Percentiles rank a stretch among this genome's conserved stretches.
Evolutionary conservation across 30 jellyfish, hydroid and myxozoan genomes (phyloP).

Genomic region (Hydra vulgaris): DNA sequence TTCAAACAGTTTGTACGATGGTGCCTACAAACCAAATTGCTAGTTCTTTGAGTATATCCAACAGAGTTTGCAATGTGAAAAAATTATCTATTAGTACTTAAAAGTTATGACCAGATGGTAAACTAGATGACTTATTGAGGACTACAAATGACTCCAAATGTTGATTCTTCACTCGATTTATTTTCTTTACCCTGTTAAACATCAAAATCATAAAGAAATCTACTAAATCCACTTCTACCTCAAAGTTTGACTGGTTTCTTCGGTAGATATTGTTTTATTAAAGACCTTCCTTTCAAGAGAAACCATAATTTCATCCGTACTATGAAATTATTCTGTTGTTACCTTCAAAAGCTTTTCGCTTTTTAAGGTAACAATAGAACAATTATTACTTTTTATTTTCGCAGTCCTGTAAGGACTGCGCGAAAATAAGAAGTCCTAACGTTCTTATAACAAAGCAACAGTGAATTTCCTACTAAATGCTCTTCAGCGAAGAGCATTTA

Average conservation of each 20-base stretch:
- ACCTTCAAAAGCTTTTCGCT: slow-evolving; percentile 17
- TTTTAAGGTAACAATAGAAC: too few relatives aligned
- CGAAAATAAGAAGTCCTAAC: slow-evolving; percentile 8
- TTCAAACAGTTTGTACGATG: too few relatives aligned
- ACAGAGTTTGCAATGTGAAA: slow-evolving; percentile 20
- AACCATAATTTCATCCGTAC: slow-evolving; percentile 27
- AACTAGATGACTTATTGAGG: background rate
- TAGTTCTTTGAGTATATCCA: background rate
- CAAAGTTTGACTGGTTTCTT: slow-evolving; percentile 31
- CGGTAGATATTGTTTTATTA: slow-evolving; percentile 15
- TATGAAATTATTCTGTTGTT: too few relatives aligned
- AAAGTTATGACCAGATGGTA: slow-evolving; percentile 24
- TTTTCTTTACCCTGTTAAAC: slow-evolving; percentile 25
- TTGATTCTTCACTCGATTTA: background rate
- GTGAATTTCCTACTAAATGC: too few relatives aligned
- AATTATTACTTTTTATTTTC: too few relatives aligned
- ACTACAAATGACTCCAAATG: slow-evolving; percentile 6
- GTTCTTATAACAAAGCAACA: too few relatives aligned
- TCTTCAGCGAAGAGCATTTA: too few relatives aligned
- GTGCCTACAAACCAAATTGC: slow-evolving; percentile 12
- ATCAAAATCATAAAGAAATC: slow-evolving; percentile 26
- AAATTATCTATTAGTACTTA: too few relatives aligned
- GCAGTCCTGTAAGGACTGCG: slow-evolving; percentile 3
- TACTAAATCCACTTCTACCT: slow-evolving; percentile 25
- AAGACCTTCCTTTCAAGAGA: slow-evolving; percentile 23